A percentile compares a stretch with the other conserved stretches of the same genome.
Evolutionary conservation across 2,797 vertebrate species (phyloP).

Genomic region (Euthynnus affinis): DNA sequence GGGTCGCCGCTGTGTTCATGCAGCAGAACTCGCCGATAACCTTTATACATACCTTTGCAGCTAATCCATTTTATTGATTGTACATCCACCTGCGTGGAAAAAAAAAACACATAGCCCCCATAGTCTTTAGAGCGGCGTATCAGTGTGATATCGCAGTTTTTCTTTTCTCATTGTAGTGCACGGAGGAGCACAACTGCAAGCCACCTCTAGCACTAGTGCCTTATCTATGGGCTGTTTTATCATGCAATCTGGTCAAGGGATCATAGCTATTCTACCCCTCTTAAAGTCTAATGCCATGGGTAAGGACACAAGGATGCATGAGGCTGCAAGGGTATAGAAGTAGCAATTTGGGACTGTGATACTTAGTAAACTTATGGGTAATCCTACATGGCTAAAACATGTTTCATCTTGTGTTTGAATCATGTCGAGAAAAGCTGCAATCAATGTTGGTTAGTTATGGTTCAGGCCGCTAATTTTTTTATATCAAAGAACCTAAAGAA

Average conservation of each 20-base stretch:
- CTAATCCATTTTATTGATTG: constrained; percentile 88
- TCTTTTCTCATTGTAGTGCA: constrained; percentile 65
- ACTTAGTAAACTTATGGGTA: constrained; percentile 13
- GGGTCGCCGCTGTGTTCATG: constrained; percentile 74
- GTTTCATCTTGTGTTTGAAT: constrained; percentile 1
- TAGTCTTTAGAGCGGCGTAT: constrained; percentile 77
- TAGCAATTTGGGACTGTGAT: constrained; percentile 13
- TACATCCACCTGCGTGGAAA: constrained; percentile 72
- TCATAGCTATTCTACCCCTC: constrained; percentile 64
- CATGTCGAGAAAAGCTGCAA: background rate
- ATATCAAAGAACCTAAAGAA: constrained; percentile 3
- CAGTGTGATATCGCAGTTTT: constrained; percentile 76
- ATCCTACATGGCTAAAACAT: background rate
- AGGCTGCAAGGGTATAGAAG: constrained; percentile 15
- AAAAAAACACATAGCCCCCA: constrained; percentile 53
- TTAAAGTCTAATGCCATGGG: constrained; percentile 71
- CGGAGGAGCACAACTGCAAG: constrained; percentile 59
- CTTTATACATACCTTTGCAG: constrained; percentile 84
- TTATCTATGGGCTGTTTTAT: constrained; percentile 80
- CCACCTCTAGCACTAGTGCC: constrained; percentile 66
- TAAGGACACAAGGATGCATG: constrained; percentile 61
- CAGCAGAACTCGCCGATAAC: constrained; percentile 78
- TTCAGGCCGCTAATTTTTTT: background rate
- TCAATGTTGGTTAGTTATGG: background rate
- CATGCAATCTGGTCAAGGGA: constrained; percentile 66